Percentiles rank a stretch among this genome's conserved stretches.
Evolutionary conservation across 1,140 invertebrate species (phyloP).

Genomic region (Macrobrachium nipponense): DNA sequence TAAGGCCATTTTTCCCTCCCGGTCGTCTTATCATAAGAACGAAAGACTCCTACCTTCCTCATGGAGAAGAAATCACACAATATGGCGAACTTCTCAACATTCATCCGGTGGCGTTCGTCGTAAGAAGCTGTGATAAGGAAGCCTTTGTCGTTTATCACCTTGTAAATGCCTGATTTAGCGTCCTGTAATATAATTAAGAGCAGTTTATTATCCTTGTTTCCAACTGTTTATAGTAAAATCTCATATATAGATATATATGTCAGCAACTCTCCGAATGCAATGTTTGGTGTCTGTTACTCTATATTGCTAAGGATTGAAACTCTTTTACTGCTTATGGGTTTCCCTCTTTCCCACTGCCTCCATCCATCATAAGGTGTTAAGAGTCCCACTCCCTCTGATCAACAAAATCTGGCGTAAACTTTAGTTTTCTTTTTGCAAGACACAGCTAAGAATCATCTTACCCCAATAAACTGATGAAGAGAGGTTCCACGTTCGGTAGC

Average conservation of each 20-base stretch:
- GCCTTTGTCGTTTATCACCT: background rate
- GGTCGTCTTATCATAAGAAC: background rate
- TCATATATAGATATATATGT: no score
- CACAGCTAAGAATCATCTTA: background rate
- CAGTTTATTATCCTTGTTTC: background rate
- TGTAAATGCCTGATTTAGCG: constrained; percentile 8
- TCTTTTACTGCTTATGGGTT: no score
- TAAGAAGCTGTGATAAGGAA: background rate
- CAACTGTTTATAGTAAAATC: background rate
- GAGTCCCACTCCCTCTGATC: no score
- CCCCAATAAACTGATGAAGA: constrained; percentile 3
- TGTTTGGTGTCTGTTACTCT: no score
- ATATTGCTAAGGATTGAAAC: no score
- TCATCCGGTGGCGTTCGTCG: constrained; percentile 3
- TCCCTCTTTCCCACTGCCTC: background rate
- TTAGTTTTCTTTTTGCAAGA: no score
- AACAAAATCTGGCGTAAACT: no score
- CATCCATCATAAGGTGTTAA: background rate
- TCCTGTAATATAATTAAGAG: background rate
- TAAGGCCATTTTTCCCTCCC: no score
- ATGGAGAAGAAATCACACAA: constrained; percentile 24
- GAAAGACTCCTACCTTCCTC: background rate
- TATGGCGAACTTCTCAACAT: background rate
- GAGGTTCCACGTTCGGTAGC: background rate
- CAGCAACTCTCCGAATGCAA: no score